These are phyloP conservation scores for Nebria ingens DNA, from an alignment of 1,140 invertebrate genomes.

Conservation along the genomic window DNA sequence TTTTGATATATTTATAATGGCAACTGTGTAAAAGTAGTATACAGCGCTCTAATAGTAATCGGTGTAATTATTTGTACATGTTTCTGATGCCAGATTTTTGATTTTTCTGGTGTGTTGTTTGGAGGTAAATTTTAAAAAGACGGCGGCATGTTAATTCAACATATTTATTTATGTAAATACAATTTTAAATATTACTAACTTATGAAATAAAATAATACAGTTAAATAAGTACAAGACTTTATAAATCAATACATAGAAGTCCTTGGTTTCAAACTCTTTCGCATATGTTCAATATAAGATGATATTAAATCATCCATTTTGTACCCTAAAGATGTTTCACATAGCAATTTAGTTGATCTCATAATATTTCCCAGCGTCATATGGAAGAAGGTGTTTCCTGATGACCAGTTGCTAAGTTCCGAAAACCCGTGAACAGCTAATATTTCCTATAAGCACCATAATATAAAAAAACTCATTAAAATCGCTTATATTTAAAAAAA, in stretches of 20 bases:
- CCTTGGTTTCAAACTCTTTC: constrained; percentile 27
- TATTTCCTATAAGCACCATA: constrained; percentile 51
- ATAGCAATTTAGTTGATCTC: constrained; percentile 75
- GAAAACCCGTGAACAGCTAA: constrained; percentile 75
- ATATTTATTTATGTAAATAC: too few species aligned
- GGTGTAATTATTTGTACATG: too few species aligned
- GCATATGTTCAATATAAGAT: constrained; percentile 62
- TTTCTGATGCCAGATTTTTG: too few species aligned
- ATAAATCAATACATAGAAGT: constrained; percentile 6
- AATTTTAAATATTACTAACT: neutral
- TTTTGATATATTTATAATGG: too few species aligned
- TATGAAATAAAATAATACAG: too few species aligned
- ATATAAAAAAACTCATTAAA: neutral
- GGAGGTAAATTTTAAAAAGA: too few species aligned
- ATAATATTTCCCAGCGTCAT: constrained; percentile 86
- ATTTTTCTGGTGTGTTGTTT: too few species aligned
- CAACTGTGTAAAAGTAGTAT: too few species aligned
- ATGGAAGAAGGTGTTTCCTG: constrained; percentile 89
- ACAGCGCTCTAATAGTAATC: too few species aligned
- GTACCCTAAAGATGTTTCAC: constrained; percentile 87
- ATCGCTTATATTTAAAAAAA: neutral
- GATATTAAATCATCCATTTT: constrained; percentile 96
- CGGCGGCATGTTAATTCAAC: too few species aligned
- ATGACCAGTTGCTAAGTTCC: constrained; percentile 86
- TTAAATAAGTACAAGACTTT: neutral